Conservation (phyloP, 2,888 invertebrate genomes). For the Atethmia centrago region DNA sequence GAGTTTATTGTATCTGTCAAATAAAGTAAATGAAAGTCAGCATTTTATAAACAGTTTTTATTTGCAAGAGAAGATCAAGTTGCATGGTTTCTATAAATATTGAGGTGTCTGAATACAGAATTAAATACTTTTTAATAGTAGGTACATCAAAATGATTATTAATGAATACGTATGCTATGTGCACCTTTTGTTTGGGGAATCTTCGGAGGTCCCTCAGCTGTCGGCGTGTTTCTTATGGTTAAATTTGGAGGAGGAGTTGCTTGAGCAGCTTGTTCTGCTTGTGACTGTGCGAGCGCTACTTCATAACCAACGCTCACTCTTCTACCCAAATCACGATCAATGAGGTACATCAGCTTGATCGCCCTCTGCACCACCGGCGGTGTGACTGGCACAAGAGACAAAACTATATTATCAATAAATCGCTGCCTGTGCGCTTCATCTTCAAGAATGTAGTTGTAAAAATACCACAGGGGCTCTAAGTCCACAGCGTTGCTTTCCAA, state of each 20-base stretch:
- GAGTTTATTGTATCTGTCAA: neutral
- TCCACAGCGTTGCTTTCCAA: conserved; percentile 66
- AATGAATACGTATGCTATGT: conserved; percentile 5
- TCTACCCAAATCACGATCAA: conserved; percentile 93
- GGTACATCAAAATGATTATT: neutral
- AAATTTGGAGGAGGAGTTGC: conserved; percentile 10
- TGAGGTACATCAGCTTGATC: conserved; percentile 94
- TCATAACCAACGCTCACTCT: conserved; percentile 84
- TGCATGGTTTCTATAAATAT: neutral
- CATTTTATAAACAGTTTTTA: neutral
- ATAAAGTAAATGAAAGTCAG: neutral
- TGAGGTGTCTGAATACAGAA: neutral
- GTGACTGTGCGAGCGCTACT: conserved; percentile 33
- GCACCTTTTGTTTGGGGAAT: conserved; percentile 16
- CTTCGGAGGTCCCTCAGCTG: conserved; percentile 16
- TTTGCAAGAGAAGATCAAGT: neutral
- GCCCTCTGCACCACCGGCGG: conserved; percentile 91
- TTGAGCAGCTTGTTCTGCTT: conserved; percentile 29
- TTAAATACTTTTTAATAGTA: neutral
- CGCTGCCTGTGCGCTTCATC: conserved; percentile 75
- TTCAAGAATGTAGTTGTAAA: conserved; percentile 92
- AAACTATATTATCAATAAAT: conserved; percentile 42
- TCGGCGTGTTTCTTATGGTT: conserved; percentile 34
- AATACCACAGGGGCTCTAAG: conserved; percentile 92
- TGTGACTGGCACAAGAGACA: conserved; percentile 39